phyloP scores from a whole-genome alignment of 2,113 vertebrate genomes.

The Indicator maculatus region DNA sequence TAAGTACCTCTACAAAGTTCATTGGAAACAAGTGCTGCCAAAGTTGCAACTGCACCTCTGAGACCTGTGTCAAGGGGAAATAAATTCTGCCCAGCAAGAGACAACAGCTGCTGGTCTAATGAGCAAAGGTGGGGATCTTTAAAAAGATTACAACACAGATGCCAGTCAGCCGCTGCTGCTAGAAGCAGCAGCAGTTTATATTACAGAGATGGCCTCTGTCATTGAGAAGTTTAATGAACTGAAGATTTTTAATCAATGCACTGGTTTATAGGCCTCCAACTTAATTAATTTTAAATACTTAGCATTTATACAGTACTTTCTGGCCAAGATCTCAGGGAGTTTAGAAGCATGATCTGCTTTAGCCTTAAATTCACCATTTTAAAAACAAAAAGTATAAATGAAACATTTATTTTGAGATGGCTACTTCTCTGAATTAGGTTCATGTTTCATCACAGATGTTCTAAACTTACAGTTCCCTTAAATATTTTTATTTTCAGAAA shows the following conservation, averaged over 20 bases:
- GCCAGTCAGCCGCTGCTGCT: background rate
- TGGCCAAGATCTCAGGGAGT: background rate
- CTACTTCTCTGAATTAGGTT: background rate
- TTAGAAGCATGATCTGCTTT: background rate
- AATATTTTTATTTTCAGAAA: background rate
- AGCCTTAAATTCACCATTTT: background rate
- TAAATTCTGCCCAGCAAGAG: background rate
- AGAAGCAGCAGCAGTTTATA: background rate
- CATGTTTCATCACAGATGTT: background rate
- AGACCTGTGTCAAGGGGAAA: background rate
- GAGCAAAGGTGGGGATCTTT: slow-evolving; percentile 11
- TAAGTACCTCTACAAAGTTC: background rate
- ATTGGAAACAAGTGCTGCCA: background rate
- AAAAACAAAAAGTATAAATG: background rate
- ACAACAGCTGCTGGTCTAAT: background rate
- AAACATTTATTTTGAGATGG: background rate
- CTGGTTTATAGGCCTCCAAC: slow-evolving; percentile 16
- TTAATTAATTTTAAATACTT: slow-evolving; percentile 35
- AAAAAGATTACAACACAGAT: slow-evolving; percentile 1
- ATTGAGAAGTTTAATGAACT: slow-evolving; percentile 25
- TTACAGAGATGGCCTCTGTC: background rate
- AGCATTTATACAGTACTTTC: background rate
- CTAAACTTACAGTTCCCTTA: background rate
- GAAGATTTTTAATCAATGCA: slow-evolving; percentile 57
- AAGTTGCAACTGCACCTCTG: background rate